Evolutionary conservation across 2,888 invertebrate species (phyloP).

Genomic region (Epirrhoe alternata): DNA sequence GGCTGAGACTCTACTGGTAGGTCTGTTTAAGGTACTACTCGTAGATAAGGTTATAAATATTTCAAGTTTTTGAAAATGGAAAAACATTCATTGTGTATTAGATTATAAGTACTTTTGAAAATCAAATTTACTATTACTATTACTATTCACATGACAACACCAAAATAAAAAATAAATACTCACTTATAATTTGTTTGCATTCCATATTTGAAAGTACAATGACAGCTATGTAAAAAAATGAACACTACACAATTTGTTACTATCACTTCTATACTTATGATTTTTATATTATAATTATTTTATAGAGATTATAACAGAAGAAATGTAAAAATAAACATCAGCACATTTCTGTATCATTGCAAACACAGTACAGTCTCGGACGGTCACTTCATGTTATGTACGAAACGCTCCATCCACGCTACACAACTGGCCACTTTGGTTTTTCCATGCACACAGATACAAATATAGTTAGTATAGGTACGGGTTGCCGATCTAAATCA

Average conservation of each 20-base stretch:
- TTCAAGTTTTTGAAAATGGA: neutral
- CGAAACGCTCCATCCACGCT: neutral
- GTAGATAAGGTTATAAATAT: neutral
- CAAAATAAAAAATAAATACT: neutral
- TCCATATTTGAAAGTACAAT: conserved; percentile 11
- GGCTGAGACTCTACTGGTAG: neutral
- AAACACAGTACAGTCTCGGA: conserved; percentile 4
- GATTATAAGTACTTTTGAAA: too few species aligned
- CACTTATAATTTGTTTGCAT: conserved; percentile 10
- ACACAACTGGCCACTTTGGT: conserved; percentile 5
- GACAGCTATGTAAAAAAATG: neutral
- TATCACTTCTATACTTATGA: neutral
- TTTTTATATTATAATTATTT: neutral
- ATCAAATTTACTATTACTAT: too few species aligned
- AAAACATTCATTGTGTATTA: too few species aligned
- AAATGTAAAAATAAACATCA: neutral
- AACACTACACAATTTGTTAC: neutral
- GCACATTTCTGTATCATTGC: neutral
- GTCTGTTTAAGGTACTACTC: neutral
- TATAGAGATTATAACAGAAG: neutral
- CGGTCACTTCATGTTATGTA: conserved; percentile 1
- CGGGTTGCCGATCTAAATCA: conserved; percentile 13
- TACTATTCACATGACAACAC: too few species aligned
- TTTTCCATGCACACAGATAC: conserved; percentile 20
- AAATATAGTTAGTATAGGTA: conserved; percentile 11